Evolutionary conservation across 2,797 vertebrate genomes (phyloP).

Genomic region (Hippopotamyrus pictus): DNA sequence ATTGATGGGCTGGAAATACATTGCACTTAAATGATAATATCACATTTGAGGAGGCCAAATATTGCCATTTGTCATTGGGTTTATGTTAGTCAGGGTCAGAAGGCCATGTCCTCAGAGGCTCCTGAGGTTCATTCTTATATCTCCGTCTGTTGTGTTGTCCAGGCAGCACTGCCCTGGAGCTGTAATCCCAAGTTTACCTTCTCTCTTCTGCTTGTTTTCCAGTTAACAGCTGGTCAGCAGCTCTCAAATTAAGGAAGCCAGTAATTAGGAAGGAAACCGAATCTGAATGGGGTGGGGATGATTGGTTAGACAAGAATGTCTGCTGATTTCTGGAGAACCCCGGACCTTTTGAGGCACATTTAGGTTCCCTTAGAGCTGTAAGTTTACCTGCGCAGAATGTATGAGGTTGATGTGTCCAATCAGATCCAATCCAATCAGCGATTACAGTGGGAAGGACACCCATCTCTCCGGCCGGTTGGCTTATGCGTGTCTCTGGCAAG

Average conservation of each 20-base stretch:
- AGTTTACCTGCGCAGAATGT: not conserved
- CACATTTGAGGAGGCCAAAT: not conserved
- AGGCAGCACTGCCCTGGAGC: not conserved
- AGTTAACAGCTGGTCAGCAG: not conserved
- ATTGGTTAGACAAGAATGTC: constrained; percentile 19
- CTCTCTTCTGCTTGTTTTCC: constrained; percentile 9
- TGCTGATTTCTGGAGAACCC: constrained; percentile 51
- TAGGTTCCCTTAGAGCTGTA: not conserved
- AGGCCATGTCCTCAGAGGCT: not conserved
- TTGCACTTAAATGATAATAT: not conserved
- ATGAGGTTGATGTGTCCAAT: not conserved
- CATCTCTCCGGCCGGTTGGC: not conserved
- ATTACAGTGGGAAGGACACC: not conserved
- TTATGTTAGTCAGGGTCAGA: not conserved
- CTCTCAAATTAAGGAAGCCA: constrained; percentile 14
- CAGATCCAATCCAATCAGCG: too few relatives aligned
- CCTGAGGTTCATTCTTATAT: not conserved
- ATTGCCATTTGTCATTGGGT: not conserved
- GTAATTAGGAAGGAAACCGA: constrained; percentile 25
- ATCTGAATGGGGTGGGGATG: constrained; percentile 52
- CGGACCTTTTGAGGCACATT: constrained; percentile 23
- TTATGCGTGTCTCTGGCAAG: not conserved
- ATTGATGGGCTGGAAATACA: not conserved
- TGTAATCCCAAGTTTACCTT: not conserved
- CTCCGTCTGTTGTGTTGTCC: not conserved